Evolutionary conservation across 2,113 vertebrate species (phyloP).

Genomic region (Epinephelus lanceolatus): DNA sequence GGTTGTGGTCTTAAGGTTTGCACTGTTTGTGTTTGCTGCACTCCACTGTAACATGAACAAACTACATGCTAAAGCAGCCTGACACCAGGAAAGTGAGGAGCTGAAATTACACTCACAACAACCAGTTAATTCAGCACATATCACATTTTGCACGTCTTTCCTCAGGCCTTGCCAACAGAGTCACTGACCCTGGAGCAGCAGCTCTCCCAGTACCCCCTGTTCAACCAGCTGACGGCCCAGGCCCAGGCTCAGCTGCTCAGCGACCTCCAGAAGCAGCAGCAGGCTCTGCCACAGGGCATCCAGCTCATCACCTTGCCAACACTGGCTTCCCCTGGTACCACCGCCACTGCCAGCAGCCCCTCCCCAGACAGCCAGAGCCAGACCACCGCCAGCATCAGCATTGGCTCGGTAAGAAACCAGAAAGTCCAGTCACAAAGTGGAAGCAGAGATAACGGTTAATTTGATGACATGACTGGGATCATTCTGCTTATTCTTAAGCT

Average conservation of each 20-base stretch:
- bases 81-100: not conserved
- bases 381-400: conserved; percentile 89
- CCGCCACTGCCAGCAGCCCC: conserved; percentile 89
- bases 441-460: not conserved
- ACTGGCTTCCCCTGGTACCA: conserved; percentile 85
- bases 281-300: conserved; percentile 81
- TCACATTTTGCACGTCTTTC: not conserved
- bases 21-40: not conserved
- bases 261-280: conserved; percentile 89
- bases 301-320: conserved; percentile 91
- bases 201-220: conserved; percentile 93
- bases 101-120: not conserved
- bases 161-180: conserved; percentile 90
- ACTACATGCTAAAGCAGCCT: not conserved
- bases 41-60: not conserved
- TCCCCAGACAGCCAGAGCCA: conserved; percentile 91
- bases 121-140: not conserved
- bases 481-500: conserved; percentile 33
- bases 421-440: not conserved
- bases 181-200: conserved; percentile 94
- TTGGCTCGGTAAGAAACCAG: conserved; percentile 90
- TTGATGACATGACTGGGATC: not conserved
- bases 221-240: conserved; percentile 90
- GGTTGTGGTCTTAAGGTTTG: not conserved
- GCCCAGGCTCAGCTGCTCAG: conserved; percentile 88